Evolutionary conservation across 2,797 vertebrate genomes (phyloP).

Genomic region (Lophius americanus): DNA sequence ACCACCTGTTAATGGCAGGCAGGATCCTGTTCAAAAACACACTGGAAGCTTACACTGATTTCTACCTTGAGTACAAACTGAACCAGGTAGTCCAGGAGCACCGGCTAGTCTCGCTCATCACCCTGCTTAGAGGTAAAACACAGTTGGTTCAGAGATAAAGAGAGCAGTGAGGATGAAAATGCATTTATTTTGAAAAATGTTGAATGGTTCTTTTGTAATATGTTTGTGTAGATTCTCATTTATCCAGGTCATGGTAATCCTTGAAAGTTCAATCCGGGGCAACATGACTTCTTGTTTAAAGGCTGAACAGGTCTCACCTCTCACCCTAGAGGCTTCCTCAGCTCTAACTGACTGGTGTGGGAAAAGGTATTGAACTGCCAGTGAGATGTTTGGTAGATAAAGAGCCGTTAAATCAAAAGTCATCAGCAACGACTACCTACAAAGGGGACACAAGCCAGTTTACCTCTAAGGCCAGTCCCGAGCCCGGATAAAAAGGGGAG

Average conservation of each 20-base stretch:
- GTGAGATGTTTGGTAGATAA: no score
- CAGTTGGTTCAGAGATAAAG: neutral
- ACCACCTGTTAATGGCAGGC: slow-evolving; percentile 92
- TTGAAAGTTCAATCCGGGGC: no score
- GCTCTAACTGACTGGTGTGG: no score
- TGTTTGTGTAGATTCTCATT: neutral
- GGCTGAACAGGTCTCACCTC: no score
- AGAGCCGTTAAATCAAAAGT: no score
- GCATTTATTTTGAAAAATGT: neutral
- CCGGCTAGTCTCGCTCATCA: slow-evolving; percentile 93
- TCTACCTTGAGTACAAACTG: slow-evolving; percentile 89
- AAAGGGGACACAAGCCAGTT: no score
- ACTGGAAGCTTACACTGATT: slow-evolving; percentile 90
- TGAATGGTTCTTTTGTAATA: neutral
- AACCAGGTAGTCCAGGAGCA: slow-evolving; percentile 93
- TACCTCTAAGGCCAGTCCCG: no score
- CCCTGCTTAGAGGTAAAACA: slow-evolving; percentile 89
- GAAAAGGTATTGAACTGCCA: no score
- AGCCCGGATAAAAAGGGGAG: no score
- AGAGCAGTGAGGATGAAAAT: neutral
- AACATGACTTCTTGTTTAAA: no score
- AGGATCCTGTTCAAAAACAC: slow-evolving; percentile 96
- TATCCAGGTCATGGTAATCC: neutral
- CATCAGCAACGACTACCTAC: no score
- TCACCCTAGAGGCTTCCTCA: no score